Conservation (phyloP, 2,113 vertebrate species). For the Cisticola juncidis region DNA sequence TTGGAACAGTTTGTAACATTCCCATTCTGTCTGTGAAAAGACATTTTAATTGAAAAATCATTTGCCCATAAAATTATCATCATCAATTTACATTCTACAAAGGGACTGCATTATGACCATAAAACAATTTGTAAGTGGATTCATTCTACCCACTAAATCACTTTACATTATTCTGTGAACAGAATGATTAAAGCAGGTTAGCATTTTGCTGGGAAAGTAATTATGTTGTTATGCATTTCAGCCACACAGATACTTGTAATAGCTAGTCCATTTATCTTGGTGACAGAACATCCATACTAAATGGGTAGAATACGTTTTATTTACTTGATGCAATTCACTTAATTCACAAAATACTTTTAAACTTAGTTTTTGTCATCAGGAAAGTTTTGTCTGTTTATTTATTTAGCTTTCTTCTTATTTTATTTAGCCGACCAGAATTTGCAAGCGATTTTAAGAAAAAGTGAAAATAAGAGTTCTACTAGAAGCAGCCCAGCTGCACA, state of each 20-base stretch:
- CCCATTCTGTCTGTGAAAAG: conserved; percentile 64
- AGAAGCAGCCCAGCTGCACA: background rate
- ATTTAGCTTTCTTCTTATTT: background rate
- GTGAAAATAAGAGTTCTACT: background rate
- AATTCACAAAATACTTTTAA: conserved; percentile 57
- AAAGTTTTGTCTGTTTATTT: conserved; percentile 23
- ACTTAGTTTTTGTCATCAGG: conserved; percentile 21
- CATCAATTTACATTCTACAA: conserved; percentile 73
- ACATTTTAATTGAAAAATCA: conserved; percentile 83
- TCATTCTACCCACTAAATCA: conserved; percentile 76
- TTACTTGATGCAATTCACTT: conserved; percentile 65
- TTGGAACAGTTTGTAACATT: conserved; percentile 64
- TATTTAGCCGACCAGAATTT: background rate
- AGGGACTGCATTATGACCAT: conserved; percentile 69
- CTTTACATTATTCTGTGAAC: conserved; percentile 65
- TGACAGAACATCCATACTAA: conserved; percentile 74
- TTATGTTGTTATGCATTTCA: conserved; percentile 76
- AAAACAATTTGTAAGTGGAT: conserved; percentile 78
- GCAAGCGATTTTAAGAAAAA: background rate
- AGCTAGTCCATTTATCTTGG: conserved; percentile 71
- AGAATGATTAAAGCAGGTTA: conserved; percentile 75
- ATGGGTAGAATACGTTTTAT: conserved; percentile 65
- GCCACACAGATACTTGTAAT: conserved; percentile 61
- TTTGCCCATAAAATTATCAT: conserved; percentile 80
- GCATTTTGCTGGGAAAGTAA: conserved; percentile 73